Evolutionary conservation across 2,113 vertebrate genomes (phyloP).

Genomic region (Alosa alosa): DNA sequence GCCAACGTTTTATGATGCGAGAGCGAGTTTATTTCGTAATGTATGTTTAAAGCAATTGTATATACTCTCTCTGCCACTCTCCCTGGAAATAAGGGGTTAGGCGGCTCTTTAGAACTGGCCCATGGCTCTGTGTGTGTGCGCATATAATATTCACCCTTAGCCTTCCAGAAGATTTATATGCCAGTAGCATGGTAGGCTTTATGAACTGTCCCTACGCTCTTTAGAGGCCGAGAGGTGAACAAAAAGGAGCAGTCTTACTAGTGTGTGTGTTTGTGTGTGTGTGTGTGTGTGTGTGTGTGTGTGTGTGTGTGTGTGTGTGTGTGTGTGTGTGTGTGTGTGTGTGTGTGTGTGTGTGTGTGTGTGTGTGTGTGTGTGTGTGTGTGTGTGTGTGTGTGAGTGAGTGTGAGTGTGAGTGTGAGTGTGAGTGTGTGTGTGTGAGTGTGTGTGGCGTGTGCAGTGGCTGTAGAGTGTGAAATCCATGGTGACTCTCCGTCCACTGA

Average conservation of each 20-base stretch:
- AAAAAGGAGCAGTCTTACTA: background rate
- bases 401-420: background rate
- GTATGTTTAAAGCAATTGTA: constrained; percentile 5
- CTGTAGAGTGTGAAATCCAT: background rate
- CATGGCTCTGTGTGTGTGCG: background rate
- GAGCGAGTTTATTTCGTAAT: background rate
- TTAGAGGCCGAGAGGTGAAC: background rate
- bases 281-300: constrained; percentile 9
- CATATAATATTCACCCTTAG: background rate
- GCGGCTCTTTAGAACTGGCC: background rate
- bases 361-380: background rate
- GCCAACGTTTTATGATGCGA: background rate
- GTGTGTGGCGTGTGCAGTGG: background rate
- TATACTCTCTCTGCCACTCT: background rate
- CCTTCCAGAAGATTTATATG: background rate
- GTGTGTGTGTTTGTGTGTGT: background rate
- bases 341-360: constrained; percentile 12
- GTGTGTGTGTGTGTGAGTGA: constrained; percentile 8
- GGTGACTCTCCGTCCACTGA: background rate
- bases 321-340: constrained; percentile 1
- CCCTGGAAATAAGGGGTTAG: background rate
- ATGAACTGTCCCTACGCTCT: too few relatives aligned
- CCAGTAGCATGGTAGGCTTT: background rate
- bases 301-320: constrained; percentile 7
- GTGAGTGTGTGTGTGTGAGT: background rate